Base-by-base conservation (phyloP, 2,888 invertebrate genomes). In the Epiblema foenella region DNA sequence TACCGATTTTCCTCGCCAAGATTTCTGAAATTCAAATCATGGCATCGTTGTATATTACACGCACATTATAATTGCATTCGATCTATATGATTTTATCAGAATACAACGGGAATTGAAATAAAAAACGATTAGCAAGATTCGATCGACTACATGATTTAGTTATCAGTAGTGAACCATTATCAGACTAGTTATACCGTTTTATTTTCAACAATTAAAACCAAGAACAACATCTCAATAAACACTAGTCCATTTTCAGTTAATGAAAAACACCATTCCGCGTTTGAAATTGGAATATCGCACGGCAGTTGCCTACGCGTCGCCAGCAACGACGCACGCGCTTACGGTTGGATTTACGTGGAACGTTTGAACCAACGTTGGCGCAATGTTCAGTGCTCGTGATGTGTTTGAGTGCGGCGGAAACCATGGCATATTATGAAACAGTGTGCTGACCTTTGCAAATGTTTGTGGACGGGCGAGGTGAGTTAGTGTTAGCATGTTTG, bases 391-490 rank as follows among this genome's bases (percentile, higher is more conserved):
- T 79, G 78, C 77, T 82, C 77, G 88, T 89, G 88, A 81, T 84
- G 89, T 91, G 82, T 81, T 80, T 75, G 80, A 81, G 85, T 87
- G 88, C 77, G 80, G 85, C 84, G 89, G 83, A 82, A 85, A 81
- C 77, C 83, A 84, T 80, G 81, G 81, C 79, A 79, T 81, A 83
- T 82, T 79, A 87, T 88, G 85, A 88, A 89, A 80, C 89, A 85
- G 86, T 84, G 82, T 81, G 79, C 76, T 79, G 76, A 82, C 79
- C 81, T 79, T 78, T 81, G 79, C 87, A 84, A 87, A 91, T 92
- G 92, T 91, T 90, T 86, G 83, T 92, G 83, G 92, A 92, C 89
- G 92, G 92, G 76, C 85, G 89, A 88, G 92, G 92, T 92, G 83
- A 82, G 91, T 87, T 78, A 78, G 77, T 51, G 24, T 33, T n/a